A percentile compares a stretch with the other conserved stretches of the same genome.
Conservation (phyloP, 2,113 vertebrate genomes). For the Epinephelus fuscoguttatus region DNA sequence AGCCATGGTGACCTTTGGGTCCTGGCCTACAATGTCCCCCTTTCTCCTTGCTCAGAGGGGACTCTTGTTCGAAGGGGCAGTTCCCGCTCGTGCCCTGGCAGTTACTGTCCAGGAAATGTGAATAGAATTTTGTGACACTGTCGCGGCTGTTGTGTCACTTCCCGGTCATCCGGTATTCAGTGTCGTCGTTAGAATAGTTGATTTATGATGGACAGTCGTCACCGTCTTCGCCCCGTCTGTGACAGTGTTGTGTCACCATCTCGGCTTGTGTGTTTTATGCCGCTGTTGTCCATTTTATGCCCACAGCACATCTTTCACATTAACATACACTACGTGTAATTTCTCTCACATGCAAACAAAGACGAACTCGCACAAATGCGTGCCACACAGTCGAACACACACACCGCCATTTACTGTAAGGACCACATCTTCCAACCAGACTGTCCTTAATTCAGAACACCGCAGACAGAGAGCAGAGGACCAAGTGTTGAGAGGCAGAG, state of each 20-base stretch:
- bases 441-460: slow-evolving; percentile 41
- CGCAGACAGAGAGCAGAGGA: slow-evolving; percentile 1
- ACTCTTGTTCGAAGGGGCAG: slow-evolving; percentile 63
- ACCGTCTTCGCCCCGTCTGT: background rate
- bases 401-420: slow-evolving; percentile 1
- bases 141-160: slow-evolving; percentile 64
- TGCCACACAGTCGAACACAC: background rate
- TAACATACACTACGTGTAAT: background rate
- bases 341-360: background rate
- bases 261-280: slow-evolving; percentile 14
- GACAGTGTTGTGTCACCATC: slow-evolving; percentile 54
- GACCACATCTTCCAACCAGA: slow-evolving; percentile 39
- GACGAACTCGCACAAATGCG: background rate
- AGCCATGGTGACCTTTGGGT: slow-evolving; percentile 68
- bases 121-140: slow-evolving; percentile 58
- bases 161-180: slow-evolving; percentile 55
- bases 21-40: slow-evolving; percentile 71
- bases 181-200: slow-evolving; percentile 41
- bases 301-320: background rate
- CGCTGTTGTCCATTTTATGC: slow-evolving; percentile 13
- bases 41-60: slow-evolving; percentile 71
- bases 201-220: slow-evolving; percentile 34
- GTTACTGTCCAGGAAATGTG: slow-evolving; percentile 74
- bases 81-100: slow-evolving; percentile 66
- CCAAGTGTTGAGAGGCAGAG: slow-evolving; percentile 25